These are phyloP conservation scores for Homalodisca vitripennis DNA, from an alignment of 1,140 invertebrate genomes.

Conservation along the genomic window DNA sequence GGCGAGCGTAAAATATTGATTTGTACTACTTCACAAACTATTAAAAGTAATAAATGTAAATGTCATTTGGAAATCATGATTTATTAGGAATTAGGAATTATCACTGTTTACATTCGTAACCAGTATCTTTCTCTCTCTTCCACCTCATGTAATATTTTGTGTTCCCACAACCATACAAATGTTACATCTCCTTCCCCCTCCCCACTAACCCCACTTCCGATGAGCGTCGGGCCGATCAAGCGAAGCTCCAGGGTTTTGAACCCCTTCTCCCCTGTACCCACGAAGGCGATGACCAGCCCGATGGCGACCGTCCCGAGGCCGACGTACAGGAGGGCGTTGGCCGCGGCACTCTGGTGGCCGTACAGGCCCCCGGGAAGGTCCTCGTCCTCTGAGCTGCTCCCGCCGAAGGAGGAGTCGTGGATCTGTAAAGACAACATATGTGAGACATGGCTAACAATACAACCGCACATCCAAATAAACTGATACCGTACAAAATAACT, in stretches of 20 bases:
- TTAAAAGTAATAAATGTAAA: too few species aligned
- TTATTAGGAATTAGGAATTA: too few species aligned
- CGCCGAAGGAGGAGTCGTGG: conserved; percentile 70
- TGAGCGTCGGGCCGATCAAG: conserved; percentile 76
- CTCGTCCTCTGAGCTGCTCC: conserved; percentile 62
- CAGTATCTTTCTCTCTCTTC: too few species aligned
- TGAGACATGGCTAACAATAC: too few species aligned
- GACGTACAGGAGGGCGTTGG: conserved; percentile 77
- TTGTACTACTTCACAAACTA: too few species aligned
- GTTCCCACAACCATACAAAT: too few species aligned
- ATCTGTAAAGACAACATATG: conserved; percentile 54
- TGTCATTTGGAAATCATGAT: too few species aligned
- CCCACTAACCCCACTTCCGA: conserved; percentile 50
- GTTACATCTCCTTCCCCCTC: background rate
- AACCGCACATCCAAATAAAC: too few species aligned
- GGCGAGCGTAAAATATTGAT: too few species aligned
- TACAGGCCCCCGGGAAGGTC: conserved; percentile 48
- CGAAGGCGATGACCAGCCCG: conserved; percentile 82
- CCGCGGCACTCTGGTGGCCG: conserved; percentile 60
- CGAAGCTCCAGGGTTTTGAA: conserved; percentile 82
- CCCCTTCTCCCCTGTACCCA: conserved; percentile 85
- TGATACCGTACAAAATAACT: too few species aligned
- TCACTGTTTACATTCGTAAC: too few species aligned
- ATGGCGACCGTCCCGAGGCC: conserved; percentile 79
- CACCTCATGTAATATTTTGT: too few species aligned